These are phyloP conservation scores for Setipinna tenuifilis DNA, from an alignment of 2,797 vertebrate species.

Conservation along the genomic window DNA sequence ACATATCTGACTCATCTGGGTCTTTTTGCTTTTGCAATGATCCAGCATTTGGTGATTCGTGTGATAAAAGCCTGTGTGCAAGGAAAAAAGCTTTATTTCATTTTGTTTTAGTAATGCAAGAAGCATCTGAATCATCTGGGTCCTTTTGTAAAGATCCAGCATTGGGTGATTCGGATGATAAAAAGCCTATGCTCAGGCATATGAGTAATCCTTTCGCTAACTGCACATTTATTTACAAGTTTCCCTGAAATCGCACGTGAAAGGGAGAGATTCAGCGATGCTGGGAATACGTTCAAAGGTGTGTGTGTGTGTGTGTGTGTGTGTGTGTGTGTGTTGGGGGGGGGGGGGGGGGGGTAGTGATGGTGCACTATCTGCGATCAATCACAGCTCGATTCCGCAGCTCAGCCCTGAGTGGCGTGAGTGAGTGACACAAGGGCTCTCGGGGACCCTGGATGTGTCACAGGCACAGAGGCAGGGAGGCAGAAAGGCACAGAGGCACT, in stretches of 20 bases:
- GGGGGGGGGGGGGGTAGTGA: not conserved
- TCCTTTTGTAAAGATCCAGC: no score
- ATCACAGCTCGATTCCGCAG: conserved; percentile 3
- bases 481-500: conserved; percentile 31
- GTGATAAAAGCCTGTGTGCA: no score
- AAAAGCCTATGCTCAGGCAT: not conserved
- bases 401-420: not conserved
- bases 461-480: conserved; percentile 33
- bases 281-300: conserved; percentile 3
- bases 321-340: no score
- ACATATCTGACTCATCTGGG: not conserved
- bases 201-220: not conserved
- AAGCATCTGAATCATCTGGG: no score
- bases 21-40: not conserved
- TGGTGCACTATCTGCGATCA: conserved; percentile 3
- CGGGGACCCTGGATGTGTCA: conserved; percentile 39
- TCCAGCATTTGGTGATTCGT: not conserved
- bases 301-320: no score
- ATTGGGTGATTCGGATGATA: not conserved
- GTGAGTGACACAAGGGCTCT: not conserved
- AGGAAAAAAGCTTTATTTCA: no score
- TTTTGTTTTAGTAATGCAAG: no score
- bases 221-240: not conserved
- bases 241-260: conserved; percentile 5
- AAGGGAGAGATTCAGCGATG: not conserved